These are phyloP conservation scores for Limulus polyphemus DNA, from an alignment of 2,888 invertebrate genomes.

Conservation along the genomic window DNA sequence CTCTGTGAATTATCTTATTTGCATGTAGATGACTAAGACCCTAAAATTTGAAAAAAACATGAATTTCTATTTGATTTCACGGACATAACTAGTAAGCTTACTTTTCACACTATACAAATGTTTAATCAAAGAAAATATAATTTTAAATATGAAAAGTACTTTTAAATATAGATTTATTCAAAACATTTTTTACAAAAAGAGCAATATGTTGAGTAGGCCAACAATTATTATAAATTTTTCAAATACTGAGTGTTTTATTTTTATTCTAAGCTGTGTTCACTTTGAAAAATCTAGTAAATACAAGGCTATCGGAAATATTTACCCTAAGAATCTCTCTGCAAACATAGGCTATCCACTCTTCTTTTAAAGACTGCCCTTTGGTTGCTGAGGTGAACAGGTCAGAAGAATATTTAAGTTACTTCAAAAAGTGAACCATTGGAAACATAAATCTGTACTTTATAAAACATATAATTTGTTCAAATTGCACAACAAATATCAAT, in stretches of 20 bases:
- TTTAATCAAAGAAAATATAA: no score
- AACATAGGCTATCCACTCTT: slow-evolving; percentile 99
- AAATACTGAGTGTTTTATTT: no score
- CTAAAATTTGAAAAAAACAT: slow-evolving; percentile 43
- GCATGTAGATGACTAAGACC: slow-evolving; percentile 95
- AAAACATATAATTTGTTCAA: no score
- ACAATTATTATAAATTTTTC: no score
- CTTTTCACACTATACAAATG: no score
- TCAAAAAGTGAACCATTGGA: background rate
- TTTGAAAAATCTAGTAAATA: background rate
- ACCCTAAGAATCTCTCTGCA: slow-evolving; percentile 62
- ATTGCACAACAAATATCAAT: no score
- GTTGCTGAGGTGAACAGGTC: slow-evolving; percentile 46
- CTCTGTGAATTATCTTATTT: slow-evolving; percentile 98
- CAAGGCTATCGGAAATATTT: background rate
- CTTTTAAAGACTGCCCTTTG: slow-evolving; percentile 93
- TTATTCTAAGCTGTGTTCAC: background rate
- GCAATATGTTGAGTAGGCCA: no score
- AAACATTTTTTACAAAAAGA: no score
- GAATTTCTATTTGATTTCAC: no score
- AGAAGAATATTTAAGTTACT: background rate
- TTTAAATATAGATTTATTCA: no score
- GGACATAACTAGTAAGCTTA: no score
- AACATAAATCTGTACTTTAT: background rate
- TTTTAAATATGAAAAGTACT: no score